Conservation (phyloP, 2,113 vertebrate genomes). For the Mystacornis crossleyi region DNA sequence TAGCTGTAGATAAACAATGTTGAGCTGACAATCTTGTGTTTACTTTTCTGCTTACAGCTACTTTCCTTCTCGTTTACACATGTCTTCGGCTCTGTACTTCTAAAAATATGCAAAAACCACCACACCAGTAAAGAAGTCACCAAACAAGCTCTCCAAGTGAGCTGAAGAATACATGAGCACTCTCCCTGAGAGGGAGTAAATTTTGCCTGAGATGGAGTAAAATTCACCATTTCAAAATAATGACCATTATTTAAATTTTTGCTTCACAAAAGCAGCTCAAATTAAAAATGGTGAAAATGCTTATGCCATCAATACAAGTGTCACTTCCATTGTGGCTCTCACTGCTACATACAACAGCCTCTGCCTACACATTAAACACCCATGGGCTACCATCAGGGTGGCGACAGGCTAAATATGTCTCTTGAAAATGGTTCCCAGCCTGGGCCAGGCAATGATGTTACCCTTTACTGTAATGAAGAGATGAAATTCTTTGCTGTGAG, state of each 20-base stretch:
- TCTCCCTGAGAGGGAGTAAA: not conserved
- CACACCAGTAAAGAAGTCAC: not conserved
- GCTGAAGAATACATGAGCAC: not conserved
- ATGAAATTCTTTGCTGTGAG: not conserved
- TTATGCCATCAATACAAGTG: not conserved
- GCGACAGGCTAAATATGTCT: not conserved
- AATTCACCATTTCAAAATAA: not conserved
- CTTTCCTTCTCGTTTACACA: not conserved
- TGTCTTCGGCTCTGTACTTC: not conserved
- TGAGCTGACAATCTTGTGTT: not conserved
- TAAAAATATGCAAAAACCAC: not conserved
- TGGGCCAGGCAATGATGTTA: not conserved
- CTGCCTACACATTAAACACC: not conserved
- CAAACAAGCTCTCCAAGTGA: not conserved
- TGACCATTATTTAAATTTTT: not conserved
- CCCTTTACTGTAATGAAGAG: not conserved
- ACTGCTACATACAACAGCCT: not conserved
- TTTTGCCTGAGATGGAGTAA: not conserved
- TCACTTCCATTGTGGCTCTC: not conserved
- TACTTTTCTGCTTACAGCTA: not conserved
- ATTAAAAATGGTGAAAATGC: not conserved
- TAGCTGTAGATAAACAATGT: not conserved
- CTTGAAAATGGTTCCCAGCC: not conserved
- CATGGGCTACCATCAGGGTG: not conserved
- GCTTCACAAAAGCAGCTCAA: not conserved